These are phyloP conservation scores for Leptinotarsa tumamoca DNA, from an alignment of 2,888 invertebrate genomes.

Conservation along the genomic window DNA sequence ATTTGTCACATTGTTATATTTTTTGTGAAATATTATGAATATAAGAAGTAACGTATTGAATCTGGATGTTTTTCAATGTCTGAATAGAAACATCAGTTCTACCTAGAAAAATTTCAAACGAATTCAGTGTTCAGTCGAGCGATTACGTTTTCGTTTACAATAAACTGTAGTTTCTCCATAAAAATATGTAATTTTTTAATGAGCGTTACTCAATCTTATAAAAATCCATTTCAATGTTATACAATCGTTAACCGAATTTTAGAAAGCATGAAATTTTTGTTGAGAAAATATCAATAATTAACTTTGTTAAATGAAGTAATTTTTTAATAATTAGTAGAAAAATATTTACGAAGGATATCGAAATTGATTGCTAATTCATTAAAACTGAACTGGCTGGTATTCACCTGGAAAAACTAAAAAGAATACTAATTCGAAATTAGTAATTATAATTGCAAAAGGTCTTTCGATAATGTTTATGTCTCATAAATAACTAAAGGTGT, in stretches of 20 bases:
- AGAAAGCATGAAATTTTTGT: constrained; percentile 56
- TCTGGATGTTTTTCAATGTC: no score
- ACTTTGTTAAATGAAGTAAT: constrained; percentile 50
- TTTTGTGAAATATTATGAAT: no score
- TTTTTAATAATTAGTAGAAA: constrained; percentile 26
- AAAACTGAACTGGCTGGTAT: not conserved
- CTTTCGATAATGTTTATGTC: no score
- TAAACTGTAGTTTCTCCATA: constrained; percentile 25
- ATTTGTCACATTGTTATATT: no score
- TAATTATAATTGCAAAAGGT: no score
- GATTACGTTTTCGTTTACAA: constrained; percentile 15
- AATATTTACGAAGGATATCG: constrained; percentile 25
- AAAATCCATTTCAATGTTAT: constrained; percentile 46
- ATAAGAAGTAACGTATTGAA: no score
- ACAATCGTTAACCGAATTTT: constrained; percentile 48
- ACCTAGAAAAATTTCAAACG: not conserved
- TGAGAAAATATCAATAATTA: constrained; percentile 52
- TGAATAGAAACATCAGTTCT: not conserved
- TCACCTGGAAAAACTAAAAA: no score
- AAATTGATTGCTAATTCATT: not conserved
- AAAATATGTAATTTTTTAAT: constrained; percentile 36
- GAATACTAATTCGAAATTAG: no score
- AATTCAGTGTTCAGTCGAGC: not conserved
- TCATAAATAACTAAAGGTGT: no score
- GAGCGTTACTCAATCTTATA: constrained; percentile 42